Evolutionary conservation across 2,888 invertebrate genomes (phyloP).

Genomic region (Cryptophagus acutangulus): DNA sequence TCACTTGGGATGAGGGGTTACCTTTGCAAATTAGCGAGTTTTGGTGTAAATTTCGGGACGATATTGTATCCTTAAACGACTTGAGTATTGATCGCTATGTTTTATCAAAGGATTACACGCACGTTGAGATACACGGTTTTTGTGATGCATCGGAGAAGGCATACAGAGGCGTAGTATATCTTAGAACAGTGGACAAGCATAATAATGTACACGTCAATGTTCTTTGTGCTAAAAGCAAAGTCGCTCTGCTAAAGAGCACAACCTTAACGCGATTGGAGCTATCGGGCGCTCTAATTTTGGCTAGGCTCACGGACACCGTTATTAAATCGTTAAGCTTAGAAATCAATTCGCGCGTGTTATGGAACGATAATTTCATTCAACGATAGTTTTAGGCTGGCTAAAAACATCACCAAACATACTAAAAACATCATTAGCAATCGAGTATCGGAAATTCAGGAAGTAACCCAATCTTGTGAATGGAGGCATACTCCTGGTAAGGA

Average conservation of each 20-base stretch:
- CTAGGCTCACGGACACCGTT: no score
- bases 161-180: conserved; percentile 15
- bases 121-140: conserved; percentile 17
- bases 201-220: conserved; percentile 10
- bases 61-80: conserved; percentile 9
- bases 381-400: conserved; percentile 17
- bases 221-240: conserved; percentile 17
- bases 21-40: conserved; percentile 3
- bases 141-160: conserved; percentile 10
- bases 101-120: conserved; percentile 1
- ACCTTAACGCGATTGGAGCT: conserved; percentile 19
- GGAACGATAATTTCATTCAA: conserved; percentile 16
- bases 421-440: conserved; percentile 19
- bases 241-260: conserved; percentile 16
- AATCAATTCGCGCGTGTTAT: no score
- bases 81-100: conserved; percentile 4
- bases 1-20: conserved; percentile 16
- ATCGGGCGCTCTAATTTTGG: conserved; percentile 15
- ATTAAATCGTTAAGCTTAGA: background rate
- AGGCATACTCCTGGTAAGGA: conserved; percentile 13
- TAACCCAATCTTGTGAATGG: conserved; percentile 13
- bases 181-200: conserved; percentile 5
- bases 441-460: conserved; percentile 16
- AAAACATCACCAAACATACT: conserved; percentile 12
- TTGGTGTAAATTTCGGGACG: conserved; percentile 9